Percentiles rank a stretch among this genome's conserved stretches.
phyloP scores from a whole-genome alignment of 2,888 invertebrate species.

The Drosophila diplacantha region DNA sequence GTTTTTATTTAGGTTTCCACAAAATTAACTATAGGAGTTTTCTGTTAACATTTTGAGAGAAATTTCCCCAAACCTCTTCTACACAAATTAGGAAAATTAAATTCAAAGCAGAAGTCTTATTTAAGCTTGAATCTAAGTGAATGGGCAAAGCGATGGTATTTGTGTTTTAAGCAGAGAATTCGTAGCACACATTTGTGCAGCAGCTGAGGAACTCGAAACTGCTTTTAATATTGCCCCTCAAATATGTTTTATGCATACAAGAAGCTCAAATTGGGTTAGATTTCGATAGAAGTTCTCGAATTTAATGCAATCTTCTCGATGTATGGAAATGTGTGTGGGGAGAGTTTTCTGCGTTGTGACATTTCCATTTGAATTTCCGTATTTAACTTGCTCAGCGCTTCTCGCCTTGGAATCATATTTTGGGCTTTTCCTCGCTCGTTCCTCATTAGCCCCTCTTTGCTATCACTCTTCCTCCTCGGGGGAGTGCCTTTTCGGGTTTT shows the following conservation, averaged over 20 bases:
- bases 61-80: background rate
- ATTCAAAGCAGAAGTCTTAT: background rate
- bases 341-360: background rate
- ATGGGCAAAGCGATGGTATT: background rate
- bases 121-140: constrained; percentile 1
- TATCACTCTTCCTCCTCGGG: background rate
- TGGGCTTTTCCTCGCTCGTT: background rate
- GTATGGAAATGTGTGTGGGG: background rate
- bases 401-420: constrained; percentile 16
- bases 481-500: constrained; percentile 12
- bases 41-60: too few relatives aligned
- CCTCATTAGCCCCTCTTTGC: constrained; percentile 22
- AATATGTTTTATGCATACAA: constrained; percentile 11
- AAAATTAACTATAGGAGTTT: background rate
- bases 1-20: background rate
- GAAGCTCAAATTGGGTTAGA: constrained; percentile 1
- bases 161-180: constrained; percentile 1
- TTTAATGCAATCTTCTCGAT: background rate
- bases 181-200: constrained; percentile 8
- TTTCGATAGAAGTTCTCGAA: background rate
- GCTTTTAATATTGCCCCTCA: background rate
- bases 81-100: background rate
- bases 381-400: constrained; percentile 11
- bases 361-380: constrained; percentile 4
- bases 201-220: background rate